phyloP scores from a whole-genome alignment of 1,140 invertebrate species.

The Aphis craccivora region DNA sequence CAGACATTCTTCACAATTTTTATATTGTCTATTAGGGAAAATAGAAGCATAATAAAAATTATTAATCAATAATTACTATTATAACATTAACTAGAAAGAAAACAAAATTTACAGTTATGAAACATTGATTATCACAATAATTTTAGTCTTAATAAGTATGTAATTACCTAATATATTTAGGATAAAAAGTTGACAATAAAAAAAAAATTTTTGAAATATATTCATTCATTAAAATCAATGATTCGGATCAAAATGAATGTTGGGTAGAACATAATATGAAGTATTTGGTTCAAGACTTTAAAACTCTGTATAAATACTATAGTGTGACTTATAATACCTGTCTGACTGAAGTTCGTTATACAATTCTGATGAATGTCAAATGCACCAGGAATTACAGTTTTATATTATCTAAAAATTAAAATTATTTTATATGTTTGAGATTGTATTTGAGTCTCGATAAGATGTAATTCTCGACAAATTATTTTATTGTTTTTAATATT shows the following conservation, averaged over 20 bases:
- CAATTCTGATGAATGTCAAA: too few relatives aligned
- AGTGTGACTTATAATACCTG: too few relatives aligned
- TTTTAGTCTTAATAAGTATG: not conserved
- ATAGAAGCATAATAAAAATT: not conserved
- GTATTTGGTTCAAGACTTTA: conserved; percentile 38
- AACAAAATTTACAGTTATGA: not conserved
- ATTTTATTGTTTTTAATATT: too few relatives aligned
- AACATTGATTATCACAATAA: not conserved
- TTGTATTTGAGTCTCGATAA: too few relatives aligned
- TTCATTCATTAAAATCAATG: conserved; percentile 43
- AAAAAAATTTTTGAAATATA: conserved; percentile 30
- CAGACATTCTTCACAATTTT: not conserved
- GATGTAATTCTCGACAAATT: too few relatives aligned
- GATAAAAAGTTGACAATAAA: conserved; percentile 47
- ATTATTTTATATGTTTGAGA: too few relatives aligned
- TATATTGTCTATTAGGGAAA: not conserved
- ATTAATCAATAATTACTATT: not conserved
- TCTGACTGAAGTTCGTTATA: too few relatives aligned
- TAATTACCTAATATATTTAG: not conserved
- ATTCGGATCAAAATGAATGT: conserved; percentile 41
- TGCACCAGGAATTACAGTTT: too few relatives aligned
- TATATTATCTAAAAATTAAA: too few relatives aligned
- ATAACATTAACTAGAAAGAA: not conserved
- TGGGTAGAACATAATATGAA: conserved; percentile 52
- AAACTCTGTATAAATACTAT: not conserved